Base-by-base conservation (phyloP, 2,888 invertebrate genomes). In the Emmelina monodactyla region DNA sequence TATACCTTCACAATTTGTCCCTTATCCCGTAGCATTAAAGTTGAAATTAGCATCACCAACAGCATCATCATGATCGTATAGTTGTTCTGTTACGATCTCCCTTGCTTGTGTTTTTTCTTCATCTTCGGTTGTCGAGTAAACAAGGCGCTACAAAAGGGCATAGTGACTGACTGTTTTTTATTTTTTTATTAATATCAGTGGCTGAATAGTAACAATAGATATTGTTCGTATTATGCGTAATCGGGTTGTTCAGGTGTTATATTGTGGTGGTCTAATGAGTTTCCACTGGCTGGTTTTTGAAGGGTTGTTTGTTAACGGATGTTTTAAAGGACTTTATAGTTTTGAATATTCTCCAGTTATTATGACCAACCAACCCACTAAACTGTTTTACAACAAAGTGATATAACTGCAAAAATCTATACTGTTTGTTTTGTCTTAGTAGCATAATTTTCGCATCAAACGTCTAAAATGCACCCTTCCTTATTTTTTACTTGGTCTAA, bases 181-280 rank as follows among this genome's bases (percentile, higher is more conserved):
- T n/a, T n/a, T n/a, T 28, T 76, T 73, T 75, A 72, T 68, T 68
- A 73, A 71, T 65, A 69, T 68, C 68, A 49, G 63, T 67, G 66
- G 68, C 58, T 69, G 68, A 71, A 72, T 66, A 55, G 55, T 49
- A 53, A 70, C 70, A 76, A 78, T 68, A 58, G 69, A 63, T 58
- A 62, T 63, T 67, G 58, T 67, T 51, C 62, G 66, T 66, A 69
- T 78, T 73, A 71, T 67, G 52, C 50, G 54, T 69, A 69, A 75
- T 71, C 67, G 58, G 58, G 63, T 48, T 61, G 56, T 54, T 75
- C 78, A 76, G 78, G 78, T 78, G 78, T 72, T 70, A 64, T 67
- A 73, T 72, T 70, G 58, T 67, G 53, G 58, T 41, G 41, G 49
- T 11, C 25, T 10, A 25, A 25, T 25, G 25, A 7, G 25, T 25